phyloP scores from a whole-genome alignment of 2,113 vertebrate species.

The Trinectes maculatus region DNA sequence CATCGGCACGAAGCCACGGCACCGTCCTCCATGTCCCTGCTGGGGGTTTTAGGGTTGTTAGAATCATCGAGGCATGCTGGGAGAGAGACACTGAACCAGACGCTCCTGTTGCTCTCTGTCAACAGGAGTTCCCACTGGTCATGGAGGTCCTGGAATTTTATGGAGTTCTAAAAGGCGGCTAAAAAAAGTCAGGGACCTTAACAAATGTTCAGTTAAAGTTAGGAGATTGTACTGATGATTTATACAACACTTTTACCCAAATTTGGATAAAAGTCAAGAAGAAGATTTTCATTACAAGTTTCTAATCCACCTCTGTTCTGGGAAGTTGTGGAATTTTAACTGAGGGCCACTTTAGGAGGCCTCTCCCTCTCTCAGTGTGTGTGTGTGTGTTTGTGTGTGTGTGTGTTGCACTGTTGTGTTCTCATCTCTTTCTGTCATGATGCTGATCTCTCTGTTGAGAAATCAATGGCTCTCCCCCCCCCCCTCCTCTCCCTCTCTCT shows the following conservation, averaged over 20 bases:
- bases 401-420: conserved; percentile 47
- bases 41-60: conserved; percentile 46
- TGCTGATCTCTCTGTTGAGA: conserved; percentile 78
- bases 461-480: conserved; percentile 63
- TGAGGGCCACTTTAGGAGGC: conserved; percentile 36
- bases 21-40: conserved; percentile 45
- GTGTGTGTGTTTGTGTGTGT: conserved; percentile 13
- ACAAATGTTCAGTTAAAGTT: conserved; percentile 9
- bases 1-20: conserved; percentile 42
- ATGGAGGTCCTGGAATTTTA: conserved; percentile 52
- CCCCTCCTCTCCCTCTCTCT: conserved; percentile 42
- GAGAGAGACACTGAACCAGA: conserved; percentile 45
- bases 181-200: conserved; percentile 21
- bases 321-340: conserved; percentile 52
- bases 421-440: conserved; percentile 71
- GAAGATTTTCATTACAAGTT: background rate
- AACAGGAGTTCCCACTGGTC: conserved; percentile 29
- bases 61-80: conserved; percentile 57
- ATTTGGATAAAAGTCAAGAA: background rate
- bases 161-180: conserved; percentile 35
- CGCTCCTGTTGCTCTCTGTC: conserved; percentile 64
- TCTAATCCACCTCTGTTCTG: background rate
- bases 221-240: background rate
- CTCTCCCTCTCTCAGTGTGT: conserved; percentile 8
- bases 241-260: no score